Evolutionary conservation across 2,113 vertebrate genomes (phyloP), one percentile per base, ranked within the genome.

Genomic region (Tragulus kanchil): DNA sequence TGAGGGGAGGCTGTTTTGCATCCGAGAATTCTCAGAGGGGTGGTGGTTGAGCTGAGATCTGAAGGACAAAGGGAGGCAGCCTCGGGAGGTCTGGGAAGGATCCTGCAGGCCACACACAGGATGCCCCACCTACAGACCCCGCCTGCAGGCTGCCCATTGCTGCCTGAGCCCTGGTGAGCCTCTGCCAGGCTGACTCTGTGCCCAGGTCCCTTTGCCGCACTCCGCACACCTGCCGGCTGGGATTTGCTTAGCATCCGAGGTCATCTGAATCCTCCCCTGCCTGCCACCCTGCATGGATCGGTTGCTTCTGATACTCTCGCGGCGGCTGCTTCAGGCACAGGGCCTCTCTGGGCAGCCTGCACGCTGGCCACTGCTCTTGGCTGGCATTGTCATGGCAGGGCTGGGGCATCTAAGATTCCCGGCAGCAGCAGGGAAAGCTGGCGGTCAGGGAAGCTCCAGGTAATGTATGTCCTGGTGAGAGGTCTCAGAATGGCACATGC

Each of bases 261-360:
- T 85, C 26, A 8, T 85, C 56, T 54, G 12, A 54, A 56, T 9
- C 71, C 69, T 71, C 28, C 78, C 42, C 59, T 3, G 13, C 67
- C 48, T 61, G 67, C 59, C 16, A 6, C 64, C 28, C 31, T 42
- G 17, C 21, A 10, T 89, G 65, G 85, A 78, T 17, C 3, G 3
- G 61, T 23, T 77, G 42, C 64, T 87, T 26, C 82, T 79, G 78
- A 84, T 31, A 45, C 50, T n/a, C 82, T 87, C 87, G 52, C 69
- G 73, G 91, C 56, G 59, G 25, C 50, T 59, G 50, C 45, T 65
- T 9, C 16, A 50, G 82, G 71, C 73, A 93, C 64, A 56, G 42
- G 86, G 86, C 50, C 62, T 62, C 92, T 48, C 93, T 93, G 88
- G 93, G 78, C 59, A 69, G 45, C 78, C 78, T 93, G 62, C 48